These are phyloP conservation scores for roundworm (Caenorhabditis elegans) DNA, from an alignment of 1,140 invertebrate species.

Conservation along the genomic window WBcel235 BX284606.5:3933001-3933500, in stretches of 20 bases:
- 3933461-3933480: conserved; percentile 51
- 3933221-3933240: conserved; percentile 50
- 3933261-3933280: conserved; percentile 48
- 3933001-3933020: not conserved
- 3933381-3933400: conserved; percentile 2
- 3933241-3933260: conserved; percentile 36
- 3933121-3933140: not conserved
- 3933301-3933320: not conserved
- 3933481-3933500: conserved; percentile 52
- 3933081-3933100: too few relatives aligned
- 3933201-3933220: conserved; percentile 23
- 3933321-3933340: conserved; percentile 27
- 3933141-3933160: conserved; percentile 39
- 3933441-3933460: conserved; percentile 50
- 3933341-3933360: conserved; percentile 51
- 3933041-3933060: too few relatives aligned
- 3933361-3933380: conserved; percentile 32
- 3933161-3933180: conserved; percentile 42
- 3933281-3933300: not conserved
- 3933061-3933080: not conserved
- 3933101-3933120: not conserved
- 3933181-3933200: conserved; percentile 45
- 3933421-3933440: not conserved
- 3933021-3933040: too few relatives aligned
- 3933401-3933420: not conserved